Conservation (phyloP, 2,888 invertebrate species). For the Hydriomena furcata region DNA sequence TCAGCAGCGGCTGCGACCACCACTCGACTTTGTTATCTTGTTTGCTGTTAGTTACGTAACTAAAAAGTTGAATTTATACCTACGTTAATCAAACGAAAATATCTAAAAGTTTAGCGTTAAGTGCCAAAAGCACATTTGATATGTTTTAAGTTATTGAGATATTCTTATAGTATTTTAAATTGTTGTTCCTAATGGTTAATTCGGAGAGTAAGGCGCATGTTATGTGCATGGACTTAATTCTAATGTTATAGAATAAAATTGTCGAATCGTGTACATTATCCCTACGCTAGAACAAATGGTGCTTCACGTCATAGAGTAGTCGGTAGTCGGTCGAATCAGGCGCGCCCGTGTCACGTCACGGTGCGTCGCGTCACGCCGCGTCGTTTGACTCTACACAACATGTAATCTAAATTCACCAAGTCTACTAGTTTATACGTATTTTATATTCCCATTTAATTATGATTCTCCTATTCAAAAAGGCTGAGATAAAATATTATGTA, state of each 20-base stretch:
- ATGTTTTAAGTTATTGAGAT: slow-evolving; percentile 71
- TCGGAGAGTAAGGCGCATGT: slow-evolving; percentile 65
- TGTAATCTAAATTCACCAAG: slow-evolving; percentile 69
- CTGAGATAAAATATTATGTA: slow-evolving; percentile 73
- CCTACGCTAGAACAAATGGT: slow-evolving; percentile 84
- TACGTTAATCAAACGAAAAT: slow-evolving; percentile 30
- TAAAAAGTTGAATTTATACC: slow-evolving; percentile 25
- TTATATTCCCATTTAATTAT: slow-evolving; percentile 76
- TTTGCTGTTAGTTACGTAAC: slow-evolving; percentile 26
- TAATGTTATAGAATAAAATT: slow-evolving; percentile 75
- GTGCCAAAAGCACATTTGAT: slow-evolving; percentile 77
- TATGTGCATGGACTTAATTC: slow-evolving; percentile 68
- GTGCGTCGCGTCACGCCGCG: slow-evolving; percentile 2
- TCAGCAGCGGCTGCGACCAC: slow-evolving; percentile 47
- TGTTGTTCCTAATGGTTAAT: slow-evolving; percentile 80
- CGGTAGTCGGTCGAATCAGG: slow-evolving; percentile 49
- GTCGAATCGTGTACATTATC: slow-evolving; percentile 80
- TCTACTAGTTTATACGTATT: slow-evolving; percentile 68
- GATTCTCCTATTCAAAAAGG: slow-evolving; percentile 82
- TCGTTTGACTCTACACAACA: slow-evolving; percentile 41
- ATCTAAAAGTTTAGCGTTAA: slow-evolving; percentile 63
- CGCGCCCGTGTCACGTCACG: slow-evolving; percentile 15
- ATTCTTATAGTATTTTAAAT: slow-evolving; percentile 77
- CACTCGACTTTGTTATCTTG: slow-evolving; percentile 21
- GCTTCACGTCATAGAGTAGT: slow-evolving; percentile 79